phyloP scores from a whole-genome alignment of 2,113 vertebrate species.

The Baryphthengus martii region DNA sequence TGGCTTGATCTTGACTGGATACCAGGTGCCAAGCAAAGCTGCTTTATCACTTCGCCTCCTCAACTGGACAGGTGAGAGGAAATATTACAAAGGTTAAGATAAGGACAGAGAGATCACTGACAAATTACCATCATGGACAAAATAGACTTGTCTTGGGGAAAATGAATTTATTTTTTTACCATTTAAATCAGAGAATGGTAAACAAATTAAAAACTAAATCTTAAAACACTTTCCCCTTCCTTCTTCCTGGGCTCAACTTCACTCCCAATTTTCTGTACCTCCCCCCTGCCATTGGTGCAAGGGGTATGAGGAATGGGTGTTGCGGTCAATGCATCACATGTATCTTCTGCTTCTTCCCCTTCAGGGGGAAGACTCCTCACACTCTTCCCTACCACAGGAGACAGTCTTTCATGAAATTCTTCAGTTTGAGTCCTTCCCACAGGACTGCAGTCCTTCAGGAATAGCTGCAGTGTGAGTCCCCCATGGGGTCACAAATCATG shows the following conservation, averaged over 20 bases:
- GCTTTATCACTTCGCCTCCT: not conserved
- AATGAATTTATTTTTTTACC: not conserved
- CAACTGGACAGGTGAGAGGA: not conserved
- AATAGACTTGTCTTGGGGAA: not conserved
- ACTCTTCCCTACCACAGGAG: not conserved
- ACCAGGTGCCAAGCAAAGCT: not conserved
- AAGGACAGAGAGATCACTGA: not conserved
- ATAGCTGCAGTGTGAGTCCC: not conserved
- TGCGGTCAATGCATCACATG: too few relatives aligned
- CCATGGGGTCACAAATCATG: not conserved
- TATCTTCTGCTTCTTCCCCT: not conserved
- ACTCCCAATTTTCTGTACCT: not conserved
- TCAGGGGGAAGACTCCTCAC: not conserved
- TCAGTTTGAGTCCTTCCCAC: not conserved
- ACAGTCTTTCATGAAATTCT: not conserved
- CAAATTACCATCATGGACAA: not conserved
- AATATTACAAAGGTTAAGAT: not conserved
- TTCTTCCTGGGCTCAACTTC: not conserved
- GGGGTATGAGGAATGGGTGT: fast-evolving
- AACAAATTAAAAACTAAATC: not conserved
- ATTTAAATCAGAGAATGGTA: not conserved
- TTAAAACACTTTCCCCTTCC: not conserved
- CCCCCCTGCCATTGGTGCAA: not conserved
- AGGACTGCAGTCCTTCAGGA: not conserved
- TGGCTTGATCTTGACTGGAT: not conserved